phyloP scores from a whole-genome alignment of 2,888 invertebrate genomes.

The Spatulosminthurus flaviceps region DNA sequence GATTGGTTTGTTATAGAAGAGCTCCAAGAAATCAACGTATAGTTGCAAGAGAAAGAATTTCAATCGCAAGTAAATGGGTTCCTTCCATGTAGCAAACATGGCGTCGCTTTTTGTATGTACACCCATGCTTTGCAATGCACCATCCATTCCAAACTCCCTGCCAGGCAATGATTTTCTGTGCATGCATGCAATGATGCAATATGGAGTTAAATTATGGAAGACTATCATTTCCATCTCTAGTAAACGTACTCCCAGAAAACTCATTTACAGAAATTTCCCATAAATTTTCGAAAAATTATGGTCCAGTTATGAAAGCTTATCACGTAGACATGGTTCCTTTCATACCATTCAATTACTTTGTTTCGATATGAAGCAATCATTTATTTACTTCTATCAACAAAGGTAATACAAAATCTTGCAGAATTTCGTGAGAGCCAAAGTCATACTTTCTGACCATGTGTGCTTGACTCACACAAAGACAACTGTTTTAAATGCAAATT shows the following conservation, averaged over 20 bases:
- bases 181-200: no score
- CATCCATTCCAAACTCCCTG: not conserved
- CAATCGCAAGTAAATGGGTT: not conserved
- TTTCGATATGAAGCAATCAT: not conserved
- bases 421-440: not conserved
- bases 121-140: no score
- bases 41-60: not conserved
- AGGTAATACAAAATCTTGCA: not conserved
- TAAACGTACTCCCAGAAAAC: not conserved
- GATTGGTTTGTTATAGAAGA: no score
- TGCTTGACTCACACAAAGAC: not conserved
- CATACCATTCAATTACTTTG: not conserved
- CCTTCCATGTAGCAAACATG: constrained; percentile 12
- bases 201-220: no score
- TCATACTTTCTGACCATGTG: not conserved
- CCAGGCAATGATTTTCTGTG: not conserved
- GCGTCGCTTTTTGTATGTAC: not conserved
- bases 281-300: not conserved
- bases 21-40: no score
- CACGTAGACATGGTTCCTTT: not conserved
- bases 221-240: no score
- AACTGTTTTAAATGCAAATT: not conserved
- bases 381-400: constrained; percentile 8
- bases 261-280: not conserved
- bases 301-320: not conserved